Base-by-base conservation (phyloP, 1,140 invertebrate species). In the Cecropterus lyciades region DNA sequence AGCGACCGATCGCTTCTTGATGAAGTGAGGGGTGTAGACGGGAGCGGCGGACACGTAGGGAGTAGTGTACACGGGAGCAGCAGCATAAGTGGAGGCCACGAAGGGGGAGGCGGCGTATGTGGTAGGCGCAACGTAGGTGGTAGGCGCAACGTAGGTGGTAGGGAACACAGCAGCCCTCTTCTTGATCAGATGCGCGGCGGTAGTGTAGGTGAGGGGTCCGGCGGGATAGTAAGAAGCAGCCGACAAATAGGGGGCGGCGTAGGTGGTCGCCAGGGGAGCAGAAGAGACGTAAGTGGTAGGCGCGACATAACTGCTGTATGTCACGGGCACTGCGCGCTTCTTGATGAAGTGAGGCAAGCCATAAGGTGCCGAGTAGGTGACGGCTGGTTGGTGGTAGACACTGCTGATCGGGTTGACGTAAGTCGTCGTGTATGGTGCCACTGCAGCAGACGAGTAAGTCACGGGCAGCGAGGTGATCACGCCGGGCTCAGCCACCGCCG, bases 1-100 rank as follows among this genome's bases (percentile, higher is more conserved):
- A 15, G 70, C 78, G 10, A 79, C 77, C 11, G 77, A 76, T 46
- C 85, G 72, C 70, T 87, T 87, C 79, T 89, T 87, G 64, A 89
- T 87, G 60, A 73, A 70, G 69, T 76, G 53, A 72, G 67, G 56
- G 10, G 75, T 64, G 67, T 76, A 71, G 70, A 70, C 48, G 15
- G 70, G 67, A 16, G 75, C 77, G 55, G 75, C 59, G 17, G 71
- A 72, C 43, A 59, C 30, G 62, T 66, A 64, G 8, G 72, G 51
- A 5, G 80, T 56, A 11, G 75, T 51, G 30, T 69, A 67, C 11
- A 82, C 9, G 40, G 76, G 77, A 27, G 69, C 74, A 10, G 72
- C 27, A 20, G 72, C 37, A 20, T 75, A 77, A 0, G 74, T 67
- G 11, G 76, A 55, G 1, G 74, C 67, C 10, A 77, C 42, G 17